Evolutionary conservation across 2,797 vertebrate genomes (phyloP).

Genomic region (Sandelia bainsii): DNA sequence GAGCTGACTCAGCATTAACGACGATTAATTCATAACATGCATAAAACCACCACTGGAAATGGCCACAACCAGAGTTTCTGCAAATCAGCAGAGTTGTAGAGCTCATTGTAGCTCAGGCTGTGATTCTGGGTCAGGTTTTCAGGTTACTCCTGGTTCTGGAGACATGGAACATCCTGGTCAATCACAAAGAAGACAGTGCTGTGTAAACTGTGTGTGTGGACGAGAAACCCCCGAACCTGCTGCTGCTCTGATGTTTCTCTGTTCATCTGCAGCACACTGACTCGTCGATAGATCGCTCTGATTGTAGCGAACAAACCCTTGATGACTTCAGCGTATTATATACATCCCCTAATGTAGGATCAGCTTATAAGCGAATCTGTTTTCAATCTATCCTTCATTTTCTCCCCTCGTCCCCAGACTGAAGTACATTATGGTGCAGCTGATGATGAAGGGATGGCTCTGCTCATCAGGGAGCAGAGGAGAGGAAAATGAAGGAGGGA

Average conservation of each 20-base stretch:
- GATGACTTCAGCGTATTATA: constrained; percentile 46
- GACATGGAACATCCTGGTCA: background rate
- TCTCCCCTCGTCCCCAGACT: constrained; percentile 52
- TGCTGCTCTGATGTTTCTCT: constrained; percentile 9
- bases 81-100: too few relatives aligned
- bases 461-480: constrained; percentile 66
- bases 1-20: too few relatives aligned
- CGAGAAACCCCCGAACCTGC: background rate
- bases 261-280: constrained; percentile 19
- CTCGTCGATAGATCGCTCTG: constrained; percentile 46
- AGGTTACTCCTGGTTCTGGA: background rate
- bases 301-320: constrained; percentile 40
- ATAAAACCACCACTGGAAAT: too few relatives aligned
- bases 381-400: constrained; percentile 71
- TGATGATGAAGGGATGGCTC: constrained; percentile 61
- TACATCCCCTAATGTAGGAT: constrained; percentile 54
- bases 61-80: too few relatives aligned
- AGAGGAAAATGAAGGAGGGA: constrained; percentile 60
- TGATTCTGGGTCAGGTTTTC: too few relatives aligned
- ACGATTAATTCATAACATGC: too few relatives aligned
- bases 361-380: constrained; percentile 54
- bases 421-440: constrained; percentile 55
- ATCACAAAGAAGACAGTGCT: background rate
- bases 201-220: background rate
- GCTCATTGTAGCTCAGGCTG: too few relatives aligned